These are phyloP conservation scores for Poeciliopsis gracilis DNA, from an alignment of 2,797 vertebrate genomes.

Conservation along the genomic window DNA sequence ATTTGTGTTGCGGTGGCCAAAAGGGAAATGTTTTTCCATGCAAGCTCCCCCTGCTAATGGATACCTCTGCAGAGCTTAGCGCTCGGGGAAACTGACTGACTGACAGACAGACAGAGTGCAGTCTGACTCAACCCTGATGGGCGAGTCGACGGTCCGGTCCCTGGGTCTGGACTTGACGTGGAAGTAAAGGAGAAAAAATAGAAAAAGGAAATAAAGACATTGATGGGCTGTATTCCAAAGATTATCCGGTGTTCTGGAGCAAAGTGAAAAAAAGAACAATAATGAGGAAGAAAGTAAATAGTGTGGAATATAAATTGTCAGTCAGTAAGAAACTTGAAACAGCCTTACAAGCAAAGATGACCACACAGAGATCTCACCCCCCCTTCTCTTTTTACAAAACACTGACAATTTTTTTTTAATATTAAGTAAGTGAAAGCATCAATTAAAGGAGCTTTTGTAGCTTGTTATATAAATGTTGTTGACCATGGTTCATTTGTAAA, in stretches of 20 bases:
- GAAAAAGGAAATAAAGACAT: constrained; percentile 36
- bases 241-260: constrained; percentile 43
- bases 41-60: constrained; percentile 50
- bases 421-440: not conserved
- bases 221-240: constrained; percentile 55
- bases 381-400: not conserved
- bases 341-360: not conserved
- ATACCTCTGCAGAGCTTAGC: constrained; percentile 58
- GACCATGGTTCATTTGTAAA: too few species aligned
- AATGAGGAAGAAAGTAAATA: constrained; percentile 29
- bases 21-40: constrained; percentile 74
- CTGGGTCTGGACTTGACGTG: constrained; percentile 38
- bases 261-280: constrained; percentile 44
- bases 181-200: constrained; percentile 12
- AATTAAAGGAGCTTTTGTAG: too few species aligned
- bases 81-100: constrained; percentile 22
- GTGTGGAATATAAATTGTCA: constrained; percentile 52
- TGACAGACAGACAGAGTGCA: constrained; percentile 46
- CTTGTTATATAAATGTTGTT: too few species aligned
- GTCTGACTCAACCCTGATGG: constrained; percentile 60
- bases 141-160: constrained; percentile 39
- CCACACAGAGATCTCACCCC: not conserved
- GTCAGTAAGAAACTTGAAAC: constrained; percentile 30
- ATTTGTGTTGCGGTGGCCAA: constrained; percentile 72
- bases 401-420: not conserved